Evolutionary conservation across 2,113 vertebrate species (phyloP), one percentile per base, ranked within the genome.

Genomic region (Neodon shergylaensis): DNA sequence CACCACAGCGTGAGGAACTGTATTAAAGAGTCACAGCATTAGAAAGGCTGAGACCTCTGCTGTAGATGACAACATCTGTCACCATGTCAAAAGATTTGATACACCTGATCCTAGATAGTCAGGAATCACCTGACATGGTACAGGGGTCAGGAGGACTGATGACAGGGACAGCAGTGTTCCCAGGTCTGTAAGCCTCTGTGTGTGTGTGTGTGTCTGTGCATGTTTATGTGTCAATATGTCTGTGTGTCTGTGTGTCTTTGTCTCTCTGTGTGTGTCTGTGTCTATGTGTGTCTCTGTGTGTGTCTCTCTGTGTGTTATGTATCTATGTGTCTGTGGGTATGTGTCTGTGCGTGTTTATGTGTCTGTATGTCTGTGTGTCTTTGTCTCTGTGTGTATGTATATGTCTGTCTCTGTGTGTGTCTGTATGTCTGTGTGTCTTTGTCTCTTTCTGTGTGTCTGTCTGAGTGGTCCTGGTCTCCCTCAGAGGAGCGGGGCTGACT

Each of bases 341-440:
- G 0, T 76, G 73, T 76, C 11, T 76, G 7, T 44, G 10, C 12
- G 1, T 76, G 4, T 76, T 4, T 76, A 2, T 44, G 26, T 77
- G 24, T 77, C 11, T 24, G 24, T 44, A 0, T 17, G 1, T 61
- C 4, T 28, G 12, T 47, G 24, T 44, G 2, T 28, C 0, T 77
- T 12, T 28, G 8, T n/a, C 1, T 14, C 0, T 49, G 0, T 28
- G 1, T 47, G 42, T 77, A 0, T 77, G 0, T 42, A 24, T 47
- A 1, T 28, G 12, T 39, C 0, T n/a, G 16, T 58, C 13, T 81
- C 3, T 36, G n/a, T 24, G n/a, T 81, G 7, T 52, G 4, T 39
- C 49, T 49, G 49, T 49, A 33, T 88, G n/a, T 79, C 7, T 86
- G 14, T 47, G 36, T 49, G 1, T 65, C 0, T 49, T 42, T 65